phyloP scores from a whole-genome alignment of 2,113 vertebrate genomes.

The Vulpes vulpes region DNA sequence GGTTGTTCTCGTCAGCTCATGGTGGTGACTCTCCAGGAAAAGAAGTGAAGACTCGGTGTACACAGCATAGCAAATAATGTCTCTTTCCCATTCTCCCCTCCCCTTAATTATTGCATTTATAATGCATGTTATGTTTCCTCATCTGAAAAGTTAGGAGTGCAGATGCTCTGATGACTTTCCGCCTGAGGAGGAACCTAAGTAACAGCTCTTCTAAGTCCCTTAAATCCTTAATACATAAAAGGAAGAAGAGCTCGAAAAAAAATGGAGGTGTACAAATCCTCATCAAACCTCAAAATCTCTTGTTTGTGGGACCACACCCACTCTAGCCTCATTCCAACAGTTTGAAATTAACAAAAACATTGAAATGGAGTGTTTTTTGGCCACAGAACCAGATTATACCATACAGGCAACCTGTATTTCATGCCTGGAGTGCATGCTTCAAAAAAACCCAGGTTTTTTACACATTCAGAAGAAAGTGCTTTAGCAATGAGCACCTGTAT shows the following conservation, averaged over 20 bases:
- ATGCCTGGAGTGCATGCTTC: neutral
- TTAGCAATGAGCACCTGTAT: neutral
- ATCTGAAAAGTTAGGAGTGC: neutral
- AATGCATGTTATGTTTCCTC: neutral
- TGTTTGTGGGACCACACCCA: neutral
- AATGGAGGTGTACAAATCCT: neutral
- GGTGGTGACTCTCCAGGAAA: neutral
- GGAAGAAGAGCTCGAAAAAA: neutral
- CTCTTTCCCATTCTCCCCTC: neutral
- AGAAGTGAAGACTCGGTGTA: neutral
- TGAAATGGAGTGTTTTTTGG: neutral
- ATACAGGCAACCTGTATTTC: neutral
- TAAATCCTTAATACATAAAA: neutral
- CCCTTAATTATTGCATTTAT: neutral
- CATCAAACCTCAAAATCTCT: neutral
- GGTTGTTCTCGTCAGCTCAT: neutral
- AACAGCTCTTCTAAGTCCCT: neutral
- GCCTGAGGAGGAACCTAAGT: neutral
- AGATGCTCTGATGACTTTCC: neutral
- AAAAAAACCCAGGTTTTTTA: neutral
- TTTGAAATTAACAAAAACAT: neutral
- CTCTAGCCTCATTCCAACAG: neutral
- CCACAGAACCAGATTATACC: neutral
- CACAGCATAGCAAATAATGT: neutral
- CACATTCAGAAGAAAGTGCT: neutral